Percentiles rank a stretch among this genome's conserved stretches.
Evolutionary conservation across 23 tunicate genomes (phyloP).

Genomic region (Halocynthia aurantium): DNA sequence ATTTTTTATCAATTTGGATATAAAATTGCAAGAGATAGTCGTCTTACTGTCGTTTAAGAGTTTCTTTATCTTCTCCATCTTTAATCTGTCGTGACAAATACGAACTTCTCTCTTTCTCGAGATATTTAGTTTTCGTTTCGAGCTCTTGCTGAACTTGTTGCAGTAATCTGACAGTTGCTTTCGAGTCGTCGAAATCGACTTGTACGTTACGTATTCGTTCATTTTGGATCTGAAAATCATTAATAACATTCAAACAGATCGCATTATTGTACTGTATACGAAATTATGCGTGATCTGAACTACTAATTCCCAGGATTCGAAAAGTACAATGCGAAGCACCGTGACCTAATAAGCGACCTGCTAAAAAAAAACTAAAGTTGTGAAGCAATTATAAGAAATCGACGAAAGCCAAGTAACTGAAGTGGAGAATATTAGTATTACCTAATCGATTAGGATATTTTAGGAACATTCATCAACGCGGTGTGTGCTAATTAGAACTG

Average conservation of each 20-base stretch:
- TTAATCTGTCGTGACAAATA: conserved; percentile 35
- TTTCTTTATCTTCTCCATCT: conserved; percentile 69
- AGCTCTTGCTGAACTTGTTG: conserved; percentile 81
- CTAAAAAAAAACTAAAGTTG: too few species aligned
- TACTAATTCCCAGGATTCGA: too few species aligned
- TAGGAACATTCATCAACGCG: too few species aligned
- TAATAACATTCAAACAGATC: background rate
- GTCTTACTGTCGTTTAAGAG: conserved; percentile 44
- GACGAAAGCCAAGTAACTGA: background rate
- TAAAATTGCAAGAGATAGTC: background rate
- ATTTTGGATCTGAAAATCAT: conserved; percentile 53
- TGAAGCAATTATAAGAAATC: background rate
- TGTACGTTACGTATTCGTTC: conserved; percentile 58
- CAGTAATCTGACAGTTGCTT: conserved; percentile 54
- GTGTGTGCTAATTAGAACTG: too few species aligned
- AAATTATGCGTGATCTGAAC: too few species aligned
- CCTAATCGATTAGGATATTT: too few species aligned
- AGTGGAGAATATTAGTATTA: too few species aligned
- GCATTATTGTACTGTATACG: too few species aligned
- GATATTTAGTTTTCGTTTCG: conserved; percentile 61
- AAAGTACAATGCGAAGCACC: too few species aligned
- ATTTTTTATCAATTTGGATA: background rate
- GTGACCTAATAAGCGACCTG: too few species aligned
- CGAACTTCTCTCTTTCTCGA: conserved; percentile 53
- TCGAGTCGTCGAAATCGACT: conserved; percentile 45